Percentiles rank a stretch among this genome's conserved stretches.
These are phyloP conservation scores for Pelobates fuscus DNA, from an alignment of 2,113 vertebrate genomes.

Conservation along the genomic window DNA sequence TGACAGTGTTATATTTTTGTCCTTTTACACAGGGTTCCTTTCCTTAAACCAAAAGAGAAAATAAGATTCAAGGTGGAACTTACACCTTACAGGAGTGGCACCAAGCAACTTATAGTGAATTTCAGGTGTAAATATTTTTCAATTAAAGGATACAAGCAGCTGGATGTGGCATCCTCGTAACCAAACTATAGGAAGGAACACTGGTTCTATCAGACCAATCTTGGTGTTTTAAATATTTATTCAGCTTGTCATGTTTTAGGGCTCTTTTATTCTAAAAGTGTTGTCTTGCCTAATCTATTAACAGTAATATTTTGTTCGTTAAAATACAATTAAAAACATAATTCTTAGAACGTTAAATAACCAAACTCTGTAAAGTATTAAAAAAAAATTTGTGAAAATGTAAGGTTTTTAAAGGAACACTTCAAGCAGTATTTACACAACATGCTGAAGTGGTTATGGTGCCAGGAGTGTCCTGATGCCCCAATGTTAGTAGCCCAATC, in stretches of 20 bases:
- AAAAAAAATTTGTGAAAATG: too few relatives aligned
- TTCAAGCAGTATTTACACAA: too few relatives aligned
- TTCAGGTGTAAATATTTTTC: conserved; percentile 68
- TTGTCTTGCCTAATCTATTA: background rate
- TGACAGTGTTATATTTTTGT: background rate
- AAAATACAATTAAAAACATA: too few relatives aligned
- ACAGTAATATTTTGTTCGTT: too few relatives aligned
- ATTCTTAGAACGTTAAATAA: too few relatives aligned
- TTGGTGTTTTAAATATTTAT: background rate
- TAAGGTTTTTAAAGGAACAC: too few relatives aligned
- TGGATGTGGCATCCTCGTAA: conserved; percentile 55
- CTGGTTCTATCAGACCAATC: background rate
- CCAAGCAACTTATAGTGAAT: conserved; percentile 65
- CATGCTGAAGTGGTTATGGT: too few relatives aligned
- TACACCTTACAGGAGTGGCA: conserved; percentile 61
- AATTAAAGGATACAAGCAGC: conserved; percentile 61
- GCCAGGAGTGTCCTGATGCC: too few relatives aligned
- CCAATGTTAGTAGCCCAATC: too few relatives aligned
- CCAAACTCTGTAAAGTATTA: too few relatives aligned
- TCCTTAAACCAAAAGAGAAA: conserved; percentile 54
- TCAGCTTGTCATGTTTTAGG: background rate
- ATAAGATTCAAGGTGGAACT: conserved; percentile 67
- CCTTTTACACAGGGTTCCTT: conserved; percentile 56
- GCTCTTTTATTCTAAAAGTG: background rate
- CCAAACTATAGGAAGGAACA: background rate